Evolutionary conservation across 2,888 invertebrate genomes (phyloP).

Genomic region (Myopa testacea): DNA sequence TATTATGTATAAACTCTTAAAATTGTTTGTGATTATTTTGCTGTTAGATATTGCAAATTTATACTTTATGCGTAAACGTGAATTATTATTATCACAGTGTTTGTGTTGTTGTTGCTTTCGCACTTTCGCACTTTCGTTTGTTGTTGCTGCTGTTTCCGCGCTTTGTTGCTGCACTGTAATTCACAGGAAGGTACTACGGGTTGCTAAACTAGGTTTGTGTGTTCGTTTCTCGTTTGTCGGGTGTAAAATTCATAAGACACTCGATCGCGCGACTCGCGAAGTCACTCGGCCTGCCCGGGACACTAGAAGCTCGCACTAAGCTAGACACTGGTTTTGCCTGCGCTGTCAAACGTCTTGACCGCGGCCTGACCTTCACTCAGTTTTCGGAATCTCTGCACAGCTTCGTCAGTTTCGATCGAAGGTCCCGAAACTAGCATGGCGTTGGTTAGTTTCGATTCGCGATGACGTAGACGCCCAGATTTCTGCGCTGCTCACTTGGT

Average conservation of each 20-base stretch:
- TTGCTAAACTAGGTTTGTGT: neutral
- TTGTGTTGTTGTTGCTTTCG: conserved; percentile 43
- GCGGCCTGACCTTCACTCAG: neutral
- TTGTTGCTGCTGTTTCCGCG: conserved; percentile 26
- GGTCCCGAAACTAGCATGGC: neutral
- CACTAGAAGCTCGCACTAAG: too few relatives aligned
- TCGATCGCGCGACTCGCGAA: conserved; percentile 52
- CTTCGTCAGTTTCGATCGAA: neutral
- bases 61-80: conserved; percentile 43
- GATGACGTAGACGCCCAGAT: conserved; percentile 16
- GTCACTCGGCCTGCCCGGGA: neutral
- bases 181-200: conserved; percentile 13
- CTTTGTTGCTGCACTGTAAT: conserved; percentile 40
- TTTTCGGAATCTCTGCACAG: neutral
- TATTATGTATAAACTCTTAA: conserved; percentile 24
- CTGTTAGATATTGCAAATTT: conserved; percentile 24
- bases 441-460: conserved; percentile 7
- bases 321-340: neutral
- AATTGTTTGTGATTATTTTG: neutral
- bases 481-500: neutral
- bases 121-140: neutral
- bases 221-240: conserved; percentile 29
- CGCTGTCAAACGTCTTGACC: neutral
- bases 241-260: conserved; percentile 58
- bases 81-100: conserved; percentile 53